Base-by-base conservation (phyloP, 2,888 invertebrate species). In the Netelia virgata region DNA sequence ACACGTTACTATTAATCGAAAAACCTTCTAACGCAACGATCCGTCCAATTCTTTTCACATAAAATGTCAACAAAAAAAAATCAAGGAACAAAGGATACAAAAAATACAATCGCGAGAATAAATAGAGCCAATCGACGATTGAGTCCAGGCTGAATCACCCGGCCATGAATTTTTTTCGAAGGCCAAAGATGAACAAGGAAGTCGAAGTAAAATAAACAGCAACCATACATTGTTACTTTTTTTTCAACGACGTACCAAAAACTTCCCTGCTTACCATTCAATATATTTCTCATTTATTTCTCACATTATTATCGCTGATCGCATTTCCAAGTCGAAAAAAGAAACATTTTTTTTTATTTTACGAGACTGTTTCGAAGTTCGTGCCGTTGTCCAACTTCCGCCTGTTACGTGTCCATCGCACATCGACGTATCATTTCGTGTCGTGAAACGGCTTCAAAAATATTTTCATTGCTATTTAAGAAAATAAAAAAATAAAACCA, bases 121-220 rank as follows among this genome's bases (percentile, higher is more conserved):
- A 63, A 53, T 14, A 36, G 1, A 64, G 10, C 36, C 11, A 20
- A 74, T 28, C 28, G 63, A 3, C 16, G n/a, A 18, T 36, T 1
- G 23, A n/a, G 10, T 11, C 18, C 16, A 5, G 14, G 14, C 3
- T 20, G 8, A 53, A 36, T 55, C 50, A 16, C 1, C 36, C 50
- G 64, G 9, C 64, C 74, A 64, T 61, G 63, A 74, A 20, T 28
- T 20, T 73, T 23, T 23, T 47, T 47, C 11, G 61, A 36, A 63
- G 61, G 63, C 41, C 64, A 63, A 50, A 53, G 59, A 63, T 53
- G 18, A 43, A 57, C 43, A 43, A 74, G 63, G 53, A 74, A 36
- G 63, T 8, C 14, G 20, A 47, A 6, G 5, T 2, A 41, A 28
- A 10, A 18, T n/a, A 9, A 11, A 11, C 74, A 36, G 1, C 11